phyloP scores from a whole-genome alignment of 1,140 invertebrate species.

The Drosophila erecta region DNA sequence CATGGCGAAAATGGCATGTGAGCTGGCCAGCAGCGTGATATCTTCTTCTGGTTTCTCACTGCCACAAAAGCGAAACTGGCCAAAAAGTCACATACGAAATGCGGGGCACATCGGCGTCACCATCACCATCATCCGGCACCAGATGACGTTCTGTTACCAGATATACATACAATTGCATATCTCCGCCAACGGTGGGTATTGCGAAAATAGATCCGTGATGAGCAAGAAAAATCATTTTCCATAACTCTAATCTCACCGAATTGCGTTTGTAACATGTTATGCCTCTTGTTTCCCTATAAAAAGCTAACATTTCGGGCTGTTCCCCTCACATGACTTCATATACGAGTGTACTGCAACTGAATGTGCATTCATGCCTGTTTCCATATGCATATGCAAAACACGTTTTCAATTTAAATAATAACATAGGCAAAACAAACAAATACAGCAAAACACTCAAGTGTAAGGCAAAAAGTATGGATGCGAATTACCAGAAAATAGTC shows the following conservation, averaged over 20 bases:
- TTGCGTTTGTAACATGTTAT: too few species aligned
- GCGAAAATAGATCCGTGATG: conserved; percentile 6
- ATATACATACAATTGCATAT: conserved; percentile 19
- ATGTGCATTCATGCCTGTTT: conserved; percentile 50
- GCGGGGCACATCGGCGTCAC: conserved; percentile 11
- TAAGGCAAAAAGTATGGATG: conserved; percentile 22
- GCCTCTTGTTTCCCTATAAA: neutral
- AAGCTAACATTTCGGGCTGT: neutral
- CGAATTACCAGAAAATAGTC: neutral
- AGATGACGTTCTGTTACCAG: conserved; percentile 21
- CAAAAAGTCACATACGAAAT: conserved; percentile 73
- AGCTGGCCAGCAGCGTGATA: conserved; percentile 57
- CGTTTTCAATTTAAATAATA: conserved; percentile 70
- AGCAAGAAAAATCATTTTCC: neutral
- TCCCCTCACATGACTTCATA: neutral
- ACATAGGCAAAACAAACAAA: conserved; percentile 22
- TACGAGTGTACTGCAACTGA: conserved; percentile 19
- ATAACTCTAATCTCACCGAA: too few species aligned
- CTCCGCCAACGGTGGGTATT: conserved; percentile 9
- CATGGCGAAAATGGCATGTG: conserved; percentile 58
- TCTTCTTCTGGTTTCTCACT: conserved; percentile 75
- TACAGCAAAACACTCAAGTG: conserved; percentile 13
- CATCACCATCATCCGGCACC: conserved; percentile 23
- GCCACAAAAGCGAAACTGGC: conserved; percentile 36
- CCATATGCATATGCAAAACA: conserved; percentile 64